Evolutionary conservation across 1,140 invertebrate species (phyloP), one percentile per base, ranked within the genome.

Genomic region (Neuroterus valhalla): DNA sequence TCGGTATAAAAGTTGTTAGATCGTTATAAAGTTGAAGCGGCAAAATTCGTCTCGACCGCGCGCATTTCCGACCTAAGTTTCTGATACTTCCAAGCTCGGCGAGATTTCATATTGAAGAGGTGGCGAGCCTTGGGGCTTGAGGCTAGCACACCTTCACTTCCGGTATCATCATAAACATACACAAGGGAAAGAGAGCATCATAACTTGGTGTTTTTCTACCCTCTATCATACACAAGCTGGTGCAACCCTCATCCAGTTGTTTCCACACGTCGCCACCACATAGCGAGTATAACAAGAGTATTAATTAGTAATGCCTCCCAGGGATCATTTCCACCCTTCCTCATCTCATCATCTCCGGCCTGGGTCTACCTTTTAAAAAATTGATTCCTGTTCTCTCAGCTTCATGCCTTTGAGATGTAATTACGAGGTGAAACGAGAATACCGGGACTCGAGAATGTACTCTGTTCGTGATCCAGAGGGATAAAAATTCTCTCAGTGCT

Each of bases 321-420:
- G 55, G 55, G 55, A 62, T 62, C 31, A 62, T 62, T 62, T 62
- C 23, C 55, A 62, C 55, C 55, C 23, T 62, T 62, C 55, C 31
- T 62, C 55, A 62, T 62, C 55, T 15, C 52, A 55, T 55, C 26
- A 38, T 55, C 50, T 26, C 50, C 23, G 23, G 19, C 50, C 23
- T 52, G 19, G 50, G 50, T 38, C 55, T 62, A 62, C 55, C 55
- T 62, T 62, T 62, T 62, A 62, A 62, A 62, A 62, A 62, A 62
- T 62, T 62, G 55, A 62, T 62, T 62, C 26, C 55, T n/a, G 55
- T 38, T 62, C 55, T 62, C 55, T 26, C 55, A 31, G 55, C 23
- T 26, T 62, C 55, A 31, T 26, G 26, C 55, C 55, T 62, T 62
- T 62, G 55, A 62, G 55, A 62, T 62, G 55, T 62, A 62, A 62